phyloP scores from a whole-genome alignment of 1,140 invertebrate species.

The Steinernema feltiae region DNA sequence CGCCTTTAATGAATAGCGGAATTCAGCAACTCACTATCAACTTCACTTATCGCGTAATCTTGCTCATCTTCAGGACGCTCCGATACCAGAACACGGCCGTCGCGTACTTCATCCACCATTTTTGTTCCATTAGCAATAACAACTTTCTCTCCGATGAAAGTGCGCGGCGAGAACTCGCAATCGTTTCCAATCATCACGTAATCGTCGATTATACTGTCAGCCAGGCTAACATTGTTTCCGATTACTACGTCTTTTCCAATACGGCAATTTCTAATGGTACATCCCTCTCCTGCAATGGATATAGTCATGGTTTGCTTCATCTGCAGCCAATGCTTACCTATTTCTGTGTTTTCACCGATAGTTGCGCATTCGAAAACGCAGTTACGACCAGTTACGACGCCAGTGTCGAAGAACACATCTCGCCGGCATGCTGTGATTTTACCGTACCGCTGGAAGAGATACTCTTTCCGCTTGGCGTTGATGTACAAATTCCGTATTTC shows the following conservation, averaged over 20 bases:
- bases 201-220: constrained; percentile 17
- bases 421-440: constrained; percentile 17
- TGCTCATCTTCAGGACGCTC: not conserved
- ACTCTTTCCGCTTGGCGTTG: not conserved
- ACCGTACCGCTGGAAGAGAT: not conserved
- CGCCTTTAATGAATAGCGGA: too few species aligned
- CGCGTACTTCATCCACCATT: not conserved
- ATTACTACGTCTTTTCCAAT: constrained; percentile 26
- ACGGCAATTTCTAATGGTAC: not conserved
- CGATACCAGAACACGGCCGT: not conserved
- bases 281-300: too few species aligned
- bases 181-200: constrained; percentile 23
- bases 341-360: constrained; percentile 10
- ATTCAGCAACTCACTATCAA: too few species aligned
- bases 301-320: too few species aligned
- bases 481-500: not conserved
- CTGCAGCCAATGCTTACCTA: too few species aligned
- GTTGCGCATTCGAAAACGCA: not conserved
- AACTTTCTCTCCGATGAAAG: constrained; percentile 25
- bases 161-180: not conserved
- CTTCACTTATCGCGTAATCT: constrained; percentile 1
- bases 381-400: not conserved
- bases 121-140: not conserved
- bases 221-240: constrained; percentile 18
- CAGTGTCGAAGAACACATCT: constrained; percentile 14